Evolutionary conservation across 2,797 vertebrate genomes (phyloP).

Genomic region (Falco concolor): DNA sequence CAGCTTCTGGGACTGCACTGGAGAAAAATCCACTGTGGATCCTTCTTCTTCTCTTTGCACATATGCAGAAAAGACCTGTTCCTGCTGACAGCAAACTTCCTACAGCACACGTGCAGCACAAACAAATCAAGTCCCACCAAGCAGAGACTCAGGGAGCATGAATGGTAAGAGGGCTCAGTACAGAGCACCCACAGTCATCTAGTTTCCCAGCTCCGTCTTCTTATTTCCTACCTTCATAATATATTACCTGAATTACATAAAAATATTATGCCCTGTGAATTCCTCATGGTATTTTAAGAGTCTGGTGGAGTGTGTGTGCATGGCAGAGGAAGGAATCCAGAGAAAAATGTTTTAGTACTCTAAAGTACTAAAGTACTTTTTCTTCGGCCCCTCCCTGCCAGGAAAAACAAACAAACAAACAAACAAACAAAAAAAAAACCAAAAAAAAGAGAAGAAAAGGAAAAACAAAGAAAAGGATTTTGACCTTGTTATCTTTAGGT

Average conservation of each 20-base stretch:
- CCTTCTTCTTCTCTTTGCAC: neutral
- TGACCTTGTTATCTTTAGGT: neutral
- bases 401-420: neutral
- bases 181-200: neutral
- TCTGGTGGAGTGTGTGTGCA: too few species aligned
- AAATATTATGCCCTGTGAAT: neutral
- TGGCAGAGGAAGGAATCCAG: neutral
- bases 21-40: neutral
- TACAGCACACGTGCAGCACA: neutral
- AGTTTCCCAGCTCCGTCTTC: neutral
- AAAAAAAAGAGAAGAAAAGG: neutral
- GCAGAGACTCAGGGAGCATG: fast-evolving
- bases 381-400: neutral
- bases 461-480: neutral
- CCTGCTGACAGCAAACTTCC: neutral
- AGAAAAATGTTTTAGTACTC: neutral
- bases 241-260: neutral
- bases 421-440: too few species aligned
- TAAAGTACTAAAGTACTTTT: neutral
- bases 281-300: neutral
- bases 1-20: neutral
- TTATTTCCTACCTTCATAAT: neutral
- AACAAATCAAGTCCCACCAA: neutral
- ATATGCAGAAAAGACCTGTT: neutral
- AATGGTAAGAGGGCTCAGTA: neutral